These are phyloP conservation scores for Luperina testacea DNA, from an alignment of 2,888 invertebrate species.

Conservation along the genomic window DNA sequence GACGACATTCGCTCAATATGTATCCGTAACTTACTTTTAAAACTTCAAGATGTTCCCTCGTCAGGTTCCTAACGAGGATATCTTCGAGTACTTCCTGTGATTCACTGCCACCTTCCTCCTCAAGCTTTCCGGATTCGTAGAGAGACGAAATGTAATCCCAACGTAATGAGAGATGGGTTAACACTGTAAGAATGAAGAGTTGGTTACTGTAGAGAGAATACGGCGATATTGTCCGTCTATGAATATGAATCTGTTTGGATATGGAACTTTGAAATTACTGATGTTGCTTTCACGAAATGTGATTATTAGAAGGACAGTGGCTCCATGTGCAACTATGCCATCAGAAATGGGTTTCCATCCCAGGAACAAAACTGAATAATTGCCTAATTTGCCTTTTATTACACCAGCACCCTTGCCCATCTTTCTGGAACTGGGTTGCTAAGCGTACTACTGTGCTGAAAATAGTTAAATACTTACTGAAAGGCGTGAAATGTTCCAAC, in stretches of 20 bases:
- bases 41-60: constrained; percentile 96
- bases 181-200: constrained; percentile 85
- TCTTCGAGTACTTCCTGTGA: constrained; percentile 96
- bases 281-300: neutral
- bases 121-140: constrained; percentile 94
- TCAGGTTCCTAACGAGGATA: constrained; percentile 95
- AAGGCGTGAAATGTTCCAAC: constrained; percentile 93
- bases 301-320: neutral
- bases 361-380: neutral
- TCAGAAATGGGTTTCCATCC: neutral
- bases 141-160: constrained; percentile 95
- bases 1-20: neutral
- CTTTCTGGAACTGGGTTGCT: neutral
- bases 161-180: constrained; percentile 92
- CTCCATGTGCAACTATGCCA: neutral
- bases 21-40: constrained; percentile 88
- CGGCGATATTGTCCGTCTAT: neutral
- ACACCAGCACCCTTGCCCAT: neutral
- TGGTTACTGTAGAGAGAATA: neutral
- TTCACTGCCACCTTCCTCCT: constrained; percentile 93
- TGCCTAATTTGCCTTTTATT: neutral
- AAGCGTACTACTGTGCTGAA: neutral
- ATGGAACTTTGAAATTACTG: neutral
- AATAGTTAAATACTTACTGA: constrained; percentile 91
- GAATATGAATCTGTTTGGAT: neutral